Evolutionary conservation across 1,140 invertebrate genomes (phyloP).

Genomic region (Coptotermes formosanus): DNA sequence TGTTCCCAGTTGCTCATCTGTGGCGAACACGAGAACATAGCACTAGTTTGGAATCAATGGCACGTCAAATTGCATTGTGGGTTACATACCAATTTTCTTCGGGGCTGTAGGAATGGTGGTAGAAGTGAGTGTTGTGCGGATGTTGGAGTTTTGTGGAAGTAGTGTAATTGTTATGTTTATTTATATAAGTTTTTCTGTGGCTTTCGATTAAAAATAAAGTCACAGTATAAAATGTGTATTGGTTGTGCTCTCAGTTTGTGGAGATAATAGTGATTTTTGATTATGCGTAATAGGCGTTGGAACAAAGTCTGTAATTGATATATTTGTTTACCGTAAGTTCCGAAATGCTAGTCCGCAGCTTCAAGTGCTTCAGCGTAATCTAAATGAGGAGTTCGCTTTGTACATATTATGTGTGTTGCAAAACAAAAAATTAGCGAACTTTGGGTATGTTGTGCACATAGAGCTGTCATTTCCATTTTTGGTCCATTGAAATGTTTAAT

Average conservation of each 20-base stretch:
- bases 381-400: too few relatives aligned
- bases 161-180: neutral
- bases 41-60: neutral
- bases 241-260: neutral
- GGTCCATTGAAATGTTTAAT: too few relatives aligned
- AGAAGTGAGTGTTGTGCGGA: neutral
- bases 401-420: too few relatives aligned
- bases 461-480: too few relatives aligned
- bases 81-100: neutral
- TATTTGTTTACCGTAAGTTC: neutral
- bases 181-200: neutral
- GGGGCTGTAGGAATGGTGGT: neutral
- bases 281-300: neutral
- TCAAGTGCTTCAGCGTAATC: neutral
- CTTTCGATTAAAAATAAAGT: neutral
- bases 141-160: neutral
- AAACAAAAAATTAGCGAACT: too few relatives aligned
- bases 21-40: neutral
- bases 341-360: neutral
- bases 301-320: neutral
- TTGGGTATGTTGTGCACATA: too few relatives aligned
- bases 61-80: neutral
- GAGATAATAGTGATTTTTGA: neutral
- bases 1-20: too few relatives aligned
- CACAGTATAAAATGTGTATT: neutral